Conservation (phyloP, 2,888 invertebrate genomes). For the Agrilus biguttatus region DNA sequence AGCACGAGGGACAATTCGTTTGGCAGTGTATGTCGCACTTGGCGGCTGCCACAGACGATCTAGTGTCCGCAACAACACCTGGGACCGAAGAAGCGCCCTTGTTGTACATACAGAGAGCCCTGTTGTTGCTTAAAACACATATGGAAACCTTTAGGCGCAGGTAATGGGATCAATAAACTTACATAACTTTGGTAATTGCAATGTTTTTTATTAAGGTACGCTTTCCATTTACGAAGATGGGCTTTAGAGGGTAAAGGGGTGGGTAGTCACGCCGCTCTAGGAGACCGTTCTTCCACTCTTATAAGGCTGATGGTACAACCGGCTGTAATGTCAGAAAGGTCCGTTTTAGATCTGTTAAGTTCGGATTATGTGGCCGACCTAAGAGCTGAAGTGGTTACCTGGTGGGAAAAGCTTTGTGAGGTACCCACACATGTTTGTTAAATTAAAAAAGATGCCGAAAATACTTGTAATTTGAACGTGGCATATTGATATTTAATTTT, state of each 20-base stretch:
- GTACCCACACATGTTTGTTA: conserved; percentile 11
- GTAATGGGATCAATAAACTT: conserved; percentile 22
- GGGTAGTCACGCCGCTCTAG: conserved; percentile 55
- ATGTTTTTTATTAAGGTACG: conserved; percentile 42
- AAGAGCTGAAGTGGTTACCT: conserved; percentile 86
- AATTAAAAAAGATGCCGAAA: neutral
- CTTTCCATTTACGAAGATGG: conserved; percentile 81
- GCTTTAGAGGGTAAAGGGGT: conserved; percentile 68
- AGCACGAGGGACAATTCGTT: conserved; percentile 86
- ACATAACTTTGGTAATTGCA: no score
- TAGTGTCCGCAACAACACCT: conserved; percentile 31
- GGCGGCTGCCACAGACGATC: conserved; percentile 65
- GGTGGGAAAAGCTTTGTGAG: conserved; percentile 64
- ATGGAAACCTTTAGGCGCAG: conserved; percentile 80
- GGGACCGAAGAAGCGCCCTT: conserved; percentile 63
- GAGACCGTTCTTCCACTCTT: conserved; percentile 45
- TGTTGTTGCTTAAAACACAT: conserved; percentile 79
- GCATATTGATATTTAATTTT: neutral
- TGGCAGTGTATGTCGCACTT: conserved; percentile 87
- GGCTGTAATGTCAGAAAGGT: conserved; percentile 76
- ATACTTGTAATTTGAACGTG: no score
- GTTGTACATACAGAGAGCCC: conserved; percentile 78
- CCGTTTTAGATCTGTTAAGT: conserved; percentile 63
- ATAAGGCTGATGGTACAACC: conserved; percentile 75
- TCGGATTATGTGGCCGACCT: conserved; percentile 86